These are phyloP conservation scores for Heliconius ethilla DNA, from an alignment of 2,888 invertebrate genomes.

Conservation along the genomic window DNA sequence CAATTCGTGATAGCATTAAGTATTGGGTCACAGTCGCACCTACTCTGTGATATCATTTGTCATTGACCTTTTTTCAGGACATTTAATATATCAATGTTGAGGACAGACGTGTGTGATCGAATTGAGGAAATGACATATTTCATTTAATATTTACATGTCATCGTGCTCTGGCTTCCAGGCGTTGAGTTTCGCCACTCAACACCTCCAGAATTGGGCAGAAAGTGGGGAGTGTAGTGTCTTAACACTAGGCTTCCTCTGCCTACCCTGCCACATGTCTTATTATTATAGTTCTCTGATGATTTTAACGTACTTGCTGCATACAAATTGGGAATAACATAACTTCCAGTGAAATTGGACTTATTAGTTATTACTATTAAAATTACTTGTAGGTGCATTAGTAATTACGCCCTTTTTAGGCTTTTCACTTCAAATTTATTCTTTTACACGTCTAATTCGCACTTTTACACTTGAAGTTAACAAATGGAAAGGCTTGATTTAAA, in stretches of 20 bases:
- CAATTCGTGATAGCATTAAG: conserved; percentile 36
- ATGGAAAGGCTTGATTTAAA: not conserved
- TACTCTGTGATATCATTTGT: conserved; percentile 43
- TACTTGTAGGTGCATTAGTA: too few species aligned
- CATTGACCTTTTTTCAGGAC: conserved; percentile 35
- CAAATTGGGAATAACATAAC: not conserved
- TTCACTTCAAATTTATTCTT: too few species aligned
- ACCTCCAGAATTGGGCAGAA: too few species aligned
- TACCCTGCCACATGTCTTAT: not conserved
- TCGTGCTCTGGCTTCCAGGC: too few species aligned
- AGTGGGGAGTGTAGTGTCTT: too few species aligned
- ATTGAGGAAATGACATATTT: too few species aligned
- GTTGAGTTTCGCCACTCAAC: too few species aligned
- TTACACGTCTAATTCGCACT: too few species aligned
- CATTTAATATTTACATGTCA: too few species aligned
- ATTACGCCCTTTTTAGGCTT: too few species aligned
- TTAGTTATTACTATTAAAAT: not conserved
- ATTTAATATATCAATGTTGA: not conserved
- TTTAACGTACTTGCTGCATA: not conserved
- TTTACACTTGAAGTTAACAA: not conserved
- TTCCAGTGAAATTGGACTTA: not conserved
- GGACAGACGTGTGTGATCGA: too few species aligned
- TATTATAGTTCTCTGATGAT: not conserved
- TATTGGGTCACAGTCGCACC: conserved; percentile 41
- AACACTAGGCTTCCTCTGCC: too few species aligned